Base-by-base conservation (phyloP, 2,888 invertebrate species). In the Argynnis bischoffii region DNA sequence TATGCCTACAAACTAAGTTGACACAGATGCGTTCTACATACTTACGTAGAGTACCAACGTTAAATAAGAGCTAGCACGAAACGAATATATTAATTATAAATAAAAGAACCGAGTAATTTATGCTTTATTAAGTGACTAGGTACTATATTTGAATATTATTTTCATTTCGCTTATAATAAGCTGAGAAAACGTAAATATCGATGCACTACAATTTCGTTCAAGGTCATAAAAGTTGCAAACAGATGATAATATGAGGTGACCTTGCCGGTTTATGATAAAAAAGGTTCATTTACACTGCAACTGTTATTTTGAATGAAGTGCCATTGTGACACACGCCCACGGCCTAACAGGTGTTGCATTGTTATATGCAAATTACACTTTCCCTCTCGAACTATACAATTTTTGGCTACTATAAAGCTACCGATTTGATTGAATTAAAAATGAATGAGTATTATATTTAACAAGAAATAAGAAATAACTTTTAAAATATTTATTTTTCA, bases 361-460 rank as follows among this genome's bases (percentile, higher is more conserved):
- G 92, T 92, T 90, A 82, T 85, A 92, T 92, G 92, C 90, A 92
- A 92, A 92, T 91, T 90, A 89, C 82, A 89, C 92, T 92, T 89
- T 92, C 92, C 83, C 87, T 92, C 82, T 91, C 85, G 70, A 76
- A 77, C 82, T 82, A 78, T 84, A 83, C 78, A 79, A 78, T 85
- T 88, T 87, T 85, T 89, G 86, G 84, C 82, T 82, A 76, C 73
- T 77, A 78, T 74, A 70, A 63, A 69, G 67, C 63, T 63, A 69
- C 59, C 68, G 15, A 70, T 53, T 69, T 65, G 54, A 54, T 63
- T 68, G 64, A 64, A 61, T 69, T 66, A 46, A 56, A 56, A 60
- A 15, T 46, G 50, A 56, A 67, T 67, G 47, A 41, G 16, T 15
- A 41, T 54, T 15, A 26, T 64, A 63, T 61, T 61, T 55, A 53